These are phyloP conservation scores for Euleptes europaea DNA, from an alignment of 2,113 vertebrate genomes.

Conservation along the genomic window DNA sequence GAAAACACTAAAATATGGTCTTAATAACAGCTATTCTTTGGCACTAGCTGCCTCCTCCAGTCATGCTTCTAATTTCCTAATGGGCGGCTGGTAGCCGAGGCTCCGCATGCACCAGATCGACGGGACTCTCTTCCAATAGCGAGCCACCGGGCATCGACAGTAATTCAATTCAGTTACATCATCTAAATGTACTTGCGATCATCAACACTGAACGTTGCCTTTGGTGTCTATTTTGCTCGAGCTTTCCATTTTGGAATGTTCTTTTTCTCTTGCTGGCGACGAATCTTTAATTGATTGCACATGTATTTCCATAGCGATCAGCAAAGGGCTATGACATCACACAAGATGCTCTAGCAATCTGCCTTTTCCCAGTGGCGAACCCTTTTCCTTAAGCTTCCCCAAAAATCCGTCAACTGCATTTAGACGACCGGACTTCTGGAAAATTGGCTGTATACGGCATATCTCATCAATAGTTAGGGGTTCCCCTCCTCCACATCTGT, in stretches of 20 bases:
- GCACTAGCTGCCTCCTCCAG: neutral
- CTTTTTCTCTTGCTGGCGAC: constrained; percentile 28
- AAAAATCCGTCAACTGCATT: neutral
- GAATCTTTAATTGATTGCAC: constrained; percentile 42
- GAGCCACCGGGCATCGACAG: neutral
- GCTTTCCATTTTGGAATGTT: constrained; percentile 41
- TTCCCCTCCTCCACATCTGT: neutral
- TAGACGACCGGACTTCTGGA: neutral
- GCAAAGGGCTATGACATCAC: constrained; percentile 26
- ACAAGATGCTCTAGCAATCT: neutral
- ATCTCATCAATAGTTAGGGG: neutral
- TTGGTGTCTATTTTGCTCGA: constrained; percentile 32
- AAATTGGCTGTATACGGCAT: neutral
- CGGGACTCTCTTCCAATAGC: constrained; percentile 9
- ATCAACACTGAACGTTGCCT: constrained; percentile 15
- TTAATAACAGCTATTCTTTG: constrained; percentile 23
- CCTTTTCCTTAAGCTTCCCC: neutral
- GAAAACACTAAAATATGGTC: neutral
- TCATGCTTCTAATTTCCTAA: constrained; percentile 1
- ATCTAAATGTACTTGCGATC: neutral
- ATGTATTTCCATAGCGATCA: constrained; percentile 5
- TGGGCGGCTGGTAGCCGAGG: neutral
- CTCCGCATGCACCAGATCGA: constrained; percentile 4
- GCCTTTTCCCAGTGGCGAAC: constrained; percentile 17
- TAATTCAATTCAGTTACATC: constrained; percentile 23